Evolutionary conservation across 2,888 invertebrate species (phyloP), one percentile per base, ranked within the genome.

Genomic region (Cryptophagus acutangulus): DNA sequence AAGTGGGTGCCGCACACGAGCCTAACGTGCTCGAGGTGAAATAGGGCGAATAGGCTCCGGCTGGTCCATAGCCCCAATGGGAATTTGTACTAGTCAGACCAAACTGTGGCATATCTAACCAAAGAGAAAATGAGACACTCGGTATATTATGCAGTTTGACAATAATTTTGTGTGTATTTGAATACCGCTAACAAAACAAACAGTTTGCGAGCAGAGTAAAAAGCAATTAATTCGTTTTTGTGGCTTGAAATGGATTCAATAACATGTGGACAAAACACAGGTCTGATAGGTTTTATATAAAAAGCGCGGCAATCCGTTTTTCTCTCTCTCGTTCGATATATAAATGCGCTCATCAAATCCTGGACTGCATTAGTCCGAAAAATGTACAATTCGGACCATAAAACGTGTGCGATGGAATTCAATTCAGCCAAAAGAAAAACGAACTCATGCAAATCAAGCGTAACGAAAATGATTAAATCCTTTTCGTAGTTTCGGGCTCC

Each of bases 41-140:
- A 66, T 90, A 91, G 9, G 89, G 87, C 1, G 89, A 87, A 69
- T 90, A 91, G 9, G 87, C 88, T 41, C 86, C 84, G 17, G 89
- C 84, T 31, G 87, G 81, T 28, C 89, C 83, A 66, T 89, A 89
- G 49, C 90, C 88, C 90, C 90, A 90, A 64, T 87, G 87, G 8
- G 87, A 84, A 69, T 90, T 89, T 57, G 86, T 82, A 58, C 86
- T 83, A 67, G 87, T 84, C 63, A 87, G 71, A 30, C 87, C 86
- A 65, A 89, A 88, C 69, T 87, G 87, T 54, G 87, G 81, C 87
- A 89, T 87, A 70, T 88, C 87, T 88, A 72, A 2, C n/a, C n/a
- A n/a, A n/a, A n/a, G 66, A 59, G 43, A 53, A 51, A 46, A 20
- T 20, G 24, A 20, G 3, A 31, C n/a, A 26, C 26, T 12, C 26